Conservation (phyloP, 2,888 invertebrate genomes). For the Panopea generosa region DNA sequence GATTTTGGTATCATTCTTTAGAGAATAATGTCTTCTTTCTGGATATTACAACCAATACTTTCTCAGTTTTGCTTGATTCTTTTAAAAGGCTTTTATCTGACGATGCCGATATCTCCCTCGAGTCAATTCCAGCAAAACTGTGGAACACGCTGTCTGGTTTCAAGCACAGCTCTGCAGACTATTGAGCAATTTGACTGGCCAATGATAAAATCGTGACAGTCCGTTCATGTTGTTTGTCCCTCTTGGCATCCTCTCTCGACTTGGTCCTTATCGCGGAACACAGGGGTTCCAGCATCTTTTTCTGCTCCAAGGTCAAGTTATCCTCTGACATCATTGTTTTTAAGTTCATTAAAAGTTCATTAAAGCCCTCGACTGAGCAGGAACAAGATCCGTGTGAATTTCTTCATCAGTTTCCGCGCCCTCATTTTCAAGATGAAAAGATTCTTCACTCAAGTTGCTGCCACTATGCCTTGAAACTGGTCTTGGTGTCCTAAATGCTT, state of each 20-base stretch:
- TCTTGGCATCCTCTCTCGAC: conserved; percentile 48
- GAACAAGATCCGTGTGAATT: conserved; percentile 50
- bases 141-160: conserved; percentile 72
- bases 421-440: conserved; percentile 18
- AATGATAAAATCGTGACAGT: conserved; percentile 74
- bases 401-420: conserved; percentile 43
- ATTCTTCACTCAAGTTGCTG: conserved; percentile 44
- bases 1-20: too few species aligned
- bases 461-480: conserved; percentile 19
- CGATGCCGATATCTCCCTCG: conserved; percentile 47
- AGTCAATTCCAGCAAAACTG: conserved; percentile 63
- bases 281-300: conserved; percentile 58
- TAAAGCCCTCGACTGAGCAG: conserved; percentile 63
- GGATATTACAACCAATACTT: too few species aligned
- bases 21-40: too few species aligned
- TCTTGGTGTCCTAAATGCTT: conserved; percentile 62
- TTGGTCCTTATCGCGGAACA: conserved; percentile 50
- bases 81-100: conserved; percentile 16
- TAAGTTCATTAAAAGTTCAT: too few species aligned
- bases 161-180: conserved; percentile 72
- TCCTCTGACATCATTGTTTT: conserved; percentile 69
- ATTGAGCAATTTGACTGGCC: conserved; percentile 76
- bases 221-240: conserved; percentile 67
- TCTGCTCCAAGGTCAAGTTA: conserved; percentile 62
- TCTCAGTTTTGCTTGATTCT: conserved; percentile 2